Conservation (phyloP, 1,140 invertebrate genomes). For the Zaprionus gabonicus region DNA sequence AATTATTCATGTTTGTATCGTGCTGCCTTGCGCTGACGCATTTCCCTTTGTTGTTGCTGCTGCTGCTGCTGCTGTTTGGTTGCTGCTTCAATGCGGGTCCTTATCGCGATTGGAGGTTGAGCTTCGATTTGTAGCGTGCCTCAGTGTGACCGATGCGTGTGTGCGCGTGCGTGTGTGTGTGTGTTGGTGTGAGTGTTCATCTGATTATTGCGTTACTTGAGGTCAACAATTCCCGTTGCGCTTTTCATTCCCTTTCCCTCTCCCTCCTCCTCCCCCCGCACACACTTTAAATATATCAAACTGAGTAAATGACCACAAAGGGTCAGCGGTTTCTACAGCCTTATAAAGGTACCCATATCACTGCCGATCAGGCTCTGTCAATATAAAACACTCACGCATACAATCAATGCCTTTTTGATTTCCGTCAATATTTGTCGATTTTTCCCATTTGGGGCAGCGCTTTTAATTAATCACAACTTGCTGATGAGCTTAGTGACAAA, state of each 20-base stretch:
- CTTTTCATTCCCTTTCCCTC: conserved; percentile 1
- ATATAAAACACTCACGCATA: not conserved
- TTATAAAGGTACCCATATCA: conserved; percentile 44
- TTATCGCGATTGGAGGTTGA: conserved; percentile 42
- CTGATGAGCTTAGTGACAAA: conserved; percentile 5
- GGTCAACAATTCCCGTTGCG: conserved; percentile 28
- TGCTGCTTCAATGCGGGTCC: conserved; percentile 35
- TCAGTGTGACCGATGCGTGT: conserved; percentile 1
- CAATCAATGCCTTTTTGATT: conserved; percentile 4
- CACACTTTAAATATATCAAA: conserved; percentile 24
- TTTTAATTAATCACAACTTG: conserved; percentile 20
- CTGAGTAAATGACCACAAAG: not conserved
- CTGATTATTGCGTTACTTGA: conserved; percentile 35
- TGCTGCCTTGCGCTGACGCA: conserved; percentile 38
- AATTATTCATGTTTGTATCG: conserved; percentile 57
- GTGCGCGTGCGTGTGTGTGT: conserved; percentile 19
- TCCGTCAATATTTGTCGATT: conserved; percentile 32
- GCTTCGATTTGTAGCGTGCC: conserved; percentile 27
- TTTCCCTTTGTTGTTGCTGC: conserved; percentile 28
- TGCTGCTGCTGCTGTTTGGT: not conserved
- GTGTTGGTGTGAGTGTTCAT: conserved; percentile 19
- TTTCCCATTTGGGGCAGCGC: not conserved
- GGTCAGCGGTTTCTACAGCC: conserved; percentile 5
- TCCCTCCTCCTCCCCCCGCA: not conserved
- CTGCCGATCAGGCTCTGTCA: not conserved